Evolutionary conservation across 2,888 invertebrate genomes (phyloP).

Genomic region (Eupithecia subfuscata): DNA sequence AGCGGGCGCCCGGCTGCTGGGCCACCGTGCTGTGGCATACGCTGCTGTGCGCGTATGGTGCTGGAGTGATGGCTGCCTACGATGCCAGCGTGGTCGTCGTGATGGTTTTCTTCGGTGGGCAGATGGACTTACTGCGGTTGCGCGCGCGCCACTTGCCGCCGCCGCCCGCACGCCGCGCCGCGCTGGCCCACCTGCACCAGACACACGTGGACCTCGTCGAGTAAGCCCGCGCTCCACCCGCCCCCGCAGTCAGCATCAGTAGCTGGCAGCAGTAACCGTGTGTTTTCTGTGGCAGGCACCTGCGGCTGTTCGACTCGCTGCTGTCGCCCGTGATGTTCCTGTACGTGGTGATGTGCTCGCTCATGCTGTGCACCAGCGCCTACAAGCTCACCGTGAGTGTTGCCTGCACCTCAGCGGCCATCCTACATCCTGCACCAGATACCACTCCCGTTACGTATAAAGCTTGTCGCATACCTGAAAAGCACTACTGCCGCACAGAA

Average conservation of each 20-base stretch:
- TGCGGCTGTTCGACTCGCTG: constrained; percentile 69
- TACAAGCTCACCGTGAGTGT: constrained; percentile 70
- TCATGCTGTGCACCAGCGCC: constrained; percentile 74
- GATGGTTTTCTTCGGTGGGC: constrained; percentile 74
- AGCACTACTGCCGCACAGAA: too few species aligned
- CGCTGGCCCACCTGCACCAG: constrained; percentile 55
- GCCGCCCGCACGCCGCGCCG: constrained; percentile 32
- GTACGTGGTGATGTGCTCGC: constrained; percentile 71
- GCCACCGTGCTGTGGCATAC: constrained; percentile 66
- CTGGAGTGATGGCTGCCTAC: constrained; percentile 62
- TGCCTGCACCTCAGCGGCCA: not conserved
- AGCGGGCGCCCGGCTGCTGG: constrained; percentile 67
- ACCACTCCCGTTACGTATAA: not conserved
- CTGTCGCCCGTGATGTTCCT: constrained; percentile 77
- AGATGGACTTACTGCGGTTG: constrained; percentile 70
- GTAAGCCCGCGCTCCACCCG: constrained; percentile 55
- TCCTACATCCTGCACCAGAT: not conserved
- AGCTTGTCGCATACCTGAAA: too few species aligned
- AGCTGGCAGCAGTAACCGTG: constrained; percentile 3
- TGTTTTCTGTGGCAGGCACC: constrained; percentile 58
- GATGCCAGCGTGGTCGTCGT: constrained; percentile 65
- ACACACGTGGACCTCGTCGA: constrained; percentile 63
- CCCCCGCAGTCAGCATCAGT: not conserved
- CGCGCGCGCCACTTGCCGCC: constrained; percentile 55
- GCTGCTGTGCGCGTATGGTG: constrained; percentile 62